Evolutionary conservation across 92 coral and sea anemone genomes (phyloP).

Genomic region (Siderastrea radians): DNA sequence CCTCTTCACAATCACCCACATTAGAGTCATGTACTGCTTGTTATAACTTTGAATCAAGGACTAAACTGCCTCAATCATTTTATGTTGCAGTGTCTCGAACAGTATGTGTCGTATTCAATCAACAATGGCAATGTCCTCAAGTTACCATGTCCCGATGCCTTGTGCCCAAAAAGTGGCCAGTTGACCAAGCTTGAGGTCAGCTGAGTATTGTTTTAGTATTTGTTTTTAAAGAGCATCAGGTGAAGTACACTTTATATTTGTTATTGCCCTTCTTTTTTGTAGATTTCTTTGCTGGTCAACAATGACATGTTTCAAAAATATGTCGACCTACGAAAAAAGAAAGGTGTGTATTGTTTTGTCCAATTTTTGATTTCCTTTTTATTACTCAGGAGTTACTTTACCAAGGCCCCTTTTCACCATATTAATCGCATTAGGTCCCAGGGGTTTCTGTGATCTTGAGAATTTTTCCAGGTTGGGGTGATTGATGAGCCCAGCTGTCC

Average conservation of each 20-base stretch:
- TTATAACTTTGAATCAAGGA: too few species aligned
- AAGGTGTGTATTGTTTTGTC: conserved; percentile 28
- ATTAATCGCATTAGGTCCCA: neutral
- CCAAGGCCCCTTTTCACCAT: neutral
- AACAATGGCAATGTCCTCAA: conserved; percentile 76
- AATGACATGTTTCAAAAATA: conserved; percentile 45
- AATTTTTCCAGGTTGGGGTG: too few species aligned
- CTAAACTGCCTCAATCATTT: neutral
- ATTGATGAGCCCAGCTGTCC: too few species aligned
- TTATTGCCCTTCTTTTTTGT: neutral
- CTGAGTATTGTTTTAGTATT: neutral
- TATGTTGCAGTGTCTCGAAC: conserved; percentile 69
- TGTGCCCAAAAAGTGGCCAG: conserved; percentile 62
- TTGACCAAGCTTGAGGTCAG: conserved; percentile 73
- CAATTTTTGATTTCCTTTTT: neutral
- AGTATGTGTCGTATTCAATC: conserved; percentile 72
- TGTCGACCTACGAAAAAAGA: conserved; percentile 18
- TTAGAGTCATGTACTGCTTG: too few species aligned
- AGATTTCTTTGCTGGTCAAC: conserved; percentile 37
- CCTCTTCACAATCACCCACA: too few species aligned
- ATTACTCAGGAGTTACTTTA: neutral
- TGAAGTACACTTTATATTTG: neutral
- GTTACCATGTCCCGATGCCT: conserved; percentile 81
- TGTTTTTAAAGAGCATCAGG: neutral
- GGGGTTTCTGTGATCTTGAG: too few species aligned